phyloP scores from a whole-genome alignment of 1,140 invertebrate genomes.

The Hyles vespertilio region DNA sequence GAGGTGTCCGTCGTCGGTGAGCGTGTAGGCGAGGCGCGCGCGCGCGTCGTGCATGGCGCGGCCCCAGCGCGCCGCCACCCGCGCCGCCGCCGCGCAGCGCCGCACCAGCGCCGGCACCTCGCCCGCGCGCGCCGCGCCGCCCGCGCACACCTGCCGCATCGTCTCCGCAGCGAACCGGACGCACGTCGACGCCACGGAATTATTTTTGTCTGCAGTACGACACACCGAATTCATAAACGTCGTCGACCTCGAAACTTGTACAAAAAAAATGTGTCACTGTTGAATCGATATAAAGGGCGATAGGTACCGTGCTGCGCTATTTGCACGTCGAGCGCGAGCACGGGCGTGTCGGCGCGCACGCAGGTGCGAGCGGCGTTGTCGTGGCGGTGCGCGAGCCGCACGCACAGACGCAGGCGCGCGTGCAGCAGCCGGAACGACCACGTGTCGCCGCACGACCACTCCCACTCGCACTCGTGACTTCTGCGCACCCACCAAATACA shows the following conservation, averaged over 20 bases:
- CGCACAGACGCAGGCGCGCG: constrained; percentile 35
- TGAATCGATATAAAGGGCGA: no score
- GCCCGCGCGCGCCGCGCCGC: constrained; percentile 19
- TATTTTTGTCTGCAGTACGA: constrained; percentile 28
- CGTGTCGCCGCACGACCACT: constrained; percentile 28
- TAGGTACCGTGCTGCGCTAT: constrained; percentile 24
- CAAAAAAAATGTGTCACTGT: no score
- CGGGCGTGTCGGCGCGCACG: constrained; percentile 40
- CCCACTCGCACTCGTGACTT: constrained; percentile 50
- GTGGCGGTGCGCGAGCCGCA: constrained; percentile 31
- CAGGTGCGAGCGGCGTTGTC: constrained; percentile 30
- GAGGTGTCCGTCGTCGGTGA: constrained; percentile 24
- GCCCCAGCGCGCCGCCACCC: constrained; percentile 42
- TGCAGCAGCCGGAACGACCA: constrained; percentile 54
- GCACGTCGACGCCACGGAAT: constrained; percentile 32
- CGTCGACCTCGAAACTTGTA: no score
- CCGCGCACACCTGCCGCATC: constrained; percentile 27
- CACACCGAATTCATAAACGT: no score
- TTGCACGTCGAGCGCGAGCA: constrained; percentile 27
- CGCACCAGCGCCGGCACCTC: constrained; percentile 31
- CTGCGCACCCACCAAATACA: constrained; percentile 9
- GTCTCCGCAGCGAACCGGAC: constrained; percentile 34
- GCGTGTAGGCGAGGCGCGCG: constrained; percentile 32
- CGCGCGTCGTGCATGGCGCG: constrained; percentile 44
- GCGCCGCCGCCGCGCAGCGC: constrained; percentile 32